These are phyloP conservation scores for Corbicula japonica DNA, from an alignment of 2,888 invertebrate species.

Conservation along the genomic window DNA sequence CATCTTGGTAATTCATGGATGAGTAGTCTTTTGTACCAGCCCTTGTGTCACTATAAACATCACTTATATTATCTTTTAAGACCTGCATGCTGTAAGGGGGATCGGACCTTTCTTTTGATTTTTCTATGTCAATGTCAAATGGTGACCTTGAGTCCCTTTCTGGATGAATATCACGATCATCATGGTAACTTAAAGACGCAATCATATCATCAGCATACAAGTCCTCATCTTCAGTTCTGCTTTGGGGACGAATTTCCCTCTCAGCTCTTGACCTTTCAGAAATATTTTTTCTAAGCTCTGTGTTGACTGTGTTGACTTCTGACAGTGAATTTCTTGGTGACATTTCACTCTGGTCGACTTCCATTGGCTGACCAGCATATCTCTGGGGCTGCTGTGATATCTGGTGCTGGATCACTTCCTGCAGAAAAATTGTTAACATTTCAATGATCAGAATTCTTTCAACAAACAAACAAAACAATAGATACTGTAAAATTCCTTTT, in stretches of 20 bases:
- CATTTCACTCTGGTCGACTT: constrained; percentile 25
- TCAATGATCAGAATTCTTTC: no score
- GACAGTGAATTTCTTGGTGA: neutral
- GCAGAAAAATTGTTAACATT: no score
- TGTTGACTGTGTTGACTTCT: constrained; percentile 7
- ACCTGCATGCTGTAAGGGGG: neutral
- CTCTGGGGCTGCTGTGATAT: constrained; percentile 35
- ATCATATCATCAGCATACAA: neutral
- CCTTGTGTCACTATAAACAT: neutral
- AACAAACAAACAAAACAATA: no score
- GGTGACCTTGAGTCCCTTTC: neutral
- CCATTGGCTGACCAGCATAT: constrained; percentile 30
- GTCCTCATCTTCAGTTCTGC: neutral
- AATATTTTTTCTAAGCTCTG: constrained; percentile 18
- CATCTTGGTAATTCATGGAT: neutral
- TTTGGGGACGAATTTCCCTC: neutral
- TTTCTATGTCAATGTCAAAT: neutral
- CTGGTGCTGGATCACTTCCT: constrained; percentile 36
- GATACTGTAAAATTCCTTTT: no score
- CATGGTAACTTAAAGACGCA: constrained; percentile 1
- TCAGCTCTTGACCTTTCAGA: constrained; percentile 2
- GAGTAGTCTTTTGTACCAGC: neutral
- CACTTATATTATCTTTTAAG: constrained; percentile 6
- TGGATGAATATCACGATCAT: neutral
- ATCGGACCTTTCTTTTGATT: constrained; percentile 6